Evolutionary conservation across 2,797 vertebrate genomes (phyloP), one percentile per base, ranked within the genome.

Genomic region (Rhodeus uyekii): DNA sequence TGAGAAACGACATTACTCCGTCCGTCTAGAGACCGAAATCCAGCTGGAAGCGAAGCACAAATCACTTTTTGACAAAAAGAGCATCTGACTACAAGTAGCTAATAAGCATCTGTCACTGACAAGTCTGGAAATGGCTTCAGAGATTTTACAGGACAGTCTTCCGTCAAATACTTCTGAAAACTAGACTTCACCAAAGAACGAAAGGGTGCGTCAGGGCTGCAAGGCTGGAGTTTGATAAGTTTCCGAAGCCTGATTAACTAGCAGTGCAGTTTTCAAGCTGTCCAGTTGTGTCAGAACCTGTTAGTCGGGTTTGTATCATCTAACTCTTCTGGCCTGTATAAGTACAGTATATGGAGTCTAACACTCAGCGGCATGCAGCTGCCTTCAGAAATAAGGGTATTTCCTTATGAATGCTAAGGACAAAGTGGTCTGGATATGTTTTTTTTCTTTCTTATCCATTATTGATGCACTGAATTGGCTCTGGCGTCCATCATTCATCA

Each of bases 81-180:
- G 50, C 24, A 32, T 80, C 65, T 60, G 53, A 73, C 78, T 72
- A 60, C 64, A 46, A 68, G 50, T 34, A 53, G 69, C 58, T 81
- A 71, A 81, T 60, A 81, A 60, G 64, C 67, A 73, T 61, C 68
- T 78, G 76, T 78, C 76, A 67, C 44, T 39, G 76, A 67, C 63
- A 36, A 53, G 38, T 39, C 76, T 65, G 32, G 32, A 67, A 38
- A 78, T 27, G 34, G 75, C 39, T 76, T 44, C 18, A n/a, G 39
- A 63, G 55, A 61, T 63, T 60, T 53, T 36, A 78, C 44, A 67
- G 22, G 63, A 67, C 8, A 2, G 39, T n/a, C 27, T 22, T 63
- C 36, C 13, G n/a, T 63, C 58, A 64, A 39, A 46, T n/a, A 22
- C 38, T 34, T 18, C 24, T 60, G 38, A 36, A 19, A 9, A 53